These are phyloP conservation scores for Calephelis virginiensis DNA, from an alignment of 1,140 invertebrate genomes.

Conservation along the genomic window DNA sequence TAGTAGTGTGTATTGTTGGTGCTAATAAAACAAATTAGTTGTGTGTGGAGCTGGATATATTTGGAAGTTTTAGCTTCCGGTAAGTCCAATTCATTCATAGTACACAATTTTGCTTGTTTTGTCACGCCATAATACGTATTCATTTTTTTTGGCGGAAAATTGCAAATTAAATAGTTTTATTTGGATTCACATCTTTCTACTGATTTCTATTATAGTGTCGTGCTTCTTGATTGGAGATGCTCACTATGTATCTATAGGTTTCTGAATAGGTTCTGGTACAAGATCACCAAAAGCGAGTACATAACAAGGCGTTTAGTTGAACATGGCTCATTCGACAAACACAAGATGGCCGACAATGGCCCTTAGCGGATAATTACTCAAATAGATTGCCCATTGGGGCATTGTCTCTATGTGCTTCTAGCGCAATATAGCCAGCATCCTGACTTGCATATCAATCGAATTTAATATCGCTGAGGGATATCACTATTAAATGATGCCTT, in stretches of 20 bases:
- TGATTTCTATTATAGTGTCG: too few species aligned
- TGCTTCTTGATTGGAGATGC: neutral
- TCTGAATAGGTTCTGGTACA: conserved; percentile 48
- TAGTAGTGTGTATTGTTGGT: too few species aligned
- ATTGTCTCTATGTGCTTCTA: conserved; percentile 64
- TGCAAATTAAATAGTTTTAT: too few species aligned
- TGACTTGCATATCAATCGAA: conserved; percentile 40
- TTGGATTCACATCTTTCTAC: conserved; percentile 42
- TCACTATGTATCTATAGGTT: conserved; percentile 16
- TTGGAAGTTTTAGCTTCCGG: too few species aligned
- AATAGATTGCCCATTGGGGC: conserved; percentile 76
- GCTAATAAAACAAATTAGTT: too few species aligned
- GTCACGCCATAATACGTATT: too few species aligned
- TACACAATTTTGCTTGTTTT: too few species aligned
- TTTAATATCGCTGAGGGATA: conserved; percentile 18
- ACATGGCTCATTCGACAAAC: conserved; percentile 69
- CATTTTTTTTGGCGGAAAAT: too few species aligned
- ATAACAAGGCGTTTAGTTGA: conserved; percentile 61
- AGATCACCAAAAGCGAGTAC: conserved; percentile 58
- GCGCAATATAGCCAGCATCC: conserved; percentile 57
- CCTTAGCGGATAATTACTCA: conserved; percentile 77
- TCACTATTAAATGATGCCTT: conserved; percentile 6
- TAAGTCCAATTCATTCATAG: too few species aligned
- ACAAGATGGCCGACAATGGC: conserved; percentile 75
- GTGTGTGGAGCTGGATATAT: too few species aligned